Conservation (phyloP, 2,888 invertebrate species). For the Lithophane semibrunnea region DNA sequence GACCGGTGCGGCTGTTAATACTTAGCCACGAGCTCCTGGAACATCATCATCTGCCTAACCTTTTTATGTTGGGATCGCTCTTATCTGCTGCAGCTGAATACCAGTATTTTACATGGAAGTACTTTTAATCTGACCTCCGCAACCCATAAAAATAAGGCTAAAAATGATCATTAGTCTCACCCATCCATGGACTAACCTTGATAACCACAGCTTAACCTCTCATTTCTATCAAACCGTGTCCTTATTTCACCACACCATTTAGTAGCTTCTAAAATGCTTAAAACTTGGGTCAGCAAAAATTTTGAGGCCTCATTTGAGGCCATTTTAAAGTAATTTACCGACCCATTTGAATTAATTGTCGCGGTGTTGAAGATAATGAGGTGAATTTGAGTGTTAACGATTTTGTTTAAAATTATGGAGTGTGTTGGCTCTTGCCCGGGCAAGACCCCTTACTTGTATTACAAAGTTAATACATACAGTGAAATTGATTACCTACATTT, state of each 20-base stretch:
- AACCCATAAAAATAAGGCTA: background rate
- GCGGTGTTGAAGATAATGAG: constrained; percentile 51
- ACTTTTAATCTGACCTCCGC: background rate
- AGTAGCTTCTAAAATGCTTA: background rate
- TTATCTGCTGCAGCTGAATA: background rate
- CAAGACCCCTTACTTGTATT: background rate
- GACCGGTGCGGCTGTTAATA: too few species aligned
- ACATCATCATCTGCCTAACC: background rate
- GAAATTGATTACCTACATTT: background rate
- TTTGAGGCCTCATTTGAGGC: constrained; percentile 30
- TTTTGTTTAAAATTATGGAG: constrained; percentile 37
- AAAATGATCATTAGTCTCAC: background rate
- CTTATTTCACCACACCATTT: background rate
- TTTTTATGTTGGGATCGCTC: background rate
- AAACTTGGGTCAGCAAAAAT: constrained; percentile 28
- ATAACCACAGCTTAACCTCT: background rate
- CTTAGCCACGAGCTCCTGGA: too few species aligned
- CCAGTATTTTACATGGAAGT: background rate
- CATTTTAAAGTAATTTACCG: constrained; percentile 42
- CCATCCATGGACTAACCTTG: background rate
- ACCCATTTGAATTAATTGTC: constrained; percentile 54
- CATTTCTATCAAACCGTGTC: background rate
- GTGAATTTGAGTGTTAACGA: constrained; percentile 32
- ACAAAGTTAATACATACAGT: background rate
- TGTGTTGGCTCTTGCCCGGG: background rate